Evolutionary conservation across 2,888 invertebrate species (phyloP).

Genomic region (Sarcophaga subvicina): DNA sequence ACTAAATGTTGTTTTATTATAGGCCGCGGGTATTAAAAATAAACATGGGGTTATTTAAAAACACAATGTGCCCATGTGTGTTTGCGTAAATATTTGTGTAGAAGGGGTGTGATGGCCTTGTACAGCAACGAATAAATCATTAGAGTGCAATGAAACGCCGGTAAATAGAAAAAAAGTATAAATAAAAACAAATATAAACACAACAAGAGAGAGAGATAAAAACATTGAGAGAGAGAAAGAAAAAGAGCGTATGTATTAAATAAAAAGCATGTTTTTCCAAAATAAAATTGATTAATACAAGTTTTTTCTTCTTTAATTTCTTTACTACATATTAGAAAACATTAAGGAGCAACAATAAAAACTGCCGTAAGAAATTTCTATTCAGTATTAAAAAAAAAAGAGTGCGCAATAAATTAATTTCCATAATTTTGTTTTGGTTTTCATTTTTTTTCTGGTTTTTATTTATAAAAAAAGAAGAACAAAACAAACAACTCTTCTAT

Average conservation of each 20-base stretch:
- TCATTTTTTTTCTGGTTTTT: constrained; percentile 25
- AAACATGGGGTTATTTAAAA: background rate
- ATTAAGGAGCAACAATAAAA: constrained; percentile 27
- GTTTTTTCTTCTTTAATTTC: background rate
- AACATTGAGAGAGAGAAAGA: background rate
- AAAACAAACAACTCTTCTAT: constrained; percentile 43
- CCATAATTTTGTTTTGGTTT: constrained; percentile 22
- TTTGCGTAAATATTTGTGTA: background rate
- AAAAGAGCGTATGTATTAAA: background rate
- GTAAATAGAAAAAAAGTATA: constrained; percentile 30
- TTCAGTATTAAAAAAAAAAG: constrained; percentile 46
- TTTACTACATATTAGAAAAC: background rate
- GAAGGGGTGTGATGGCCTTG: constrained; percentile 43
- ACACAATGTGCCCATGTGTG: background rate
- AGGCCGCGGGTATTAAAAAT: background rate
- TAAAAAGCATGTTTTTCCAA: background rate
- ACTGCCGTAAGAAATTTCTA: constrained; percentile 18
- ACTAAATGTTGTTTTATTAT: background rate
- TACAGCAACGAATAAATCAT: constrained; percentile 31
- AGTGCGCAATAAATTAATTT: constrained; percentile 61
- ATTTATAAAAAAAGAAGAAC: constrained; percentile 44
- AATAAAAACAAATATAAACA: constrained; percentile 5
- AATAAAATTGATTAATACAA: background rate
- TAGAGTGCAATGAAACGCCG: constrained; percentile 50
- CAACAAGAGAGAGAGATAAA: background rate